Evolutionary conservation across 2,888 invertebrate species (phyloP).

Genomic region (Leptinotarsa tumamoca): DNA sequence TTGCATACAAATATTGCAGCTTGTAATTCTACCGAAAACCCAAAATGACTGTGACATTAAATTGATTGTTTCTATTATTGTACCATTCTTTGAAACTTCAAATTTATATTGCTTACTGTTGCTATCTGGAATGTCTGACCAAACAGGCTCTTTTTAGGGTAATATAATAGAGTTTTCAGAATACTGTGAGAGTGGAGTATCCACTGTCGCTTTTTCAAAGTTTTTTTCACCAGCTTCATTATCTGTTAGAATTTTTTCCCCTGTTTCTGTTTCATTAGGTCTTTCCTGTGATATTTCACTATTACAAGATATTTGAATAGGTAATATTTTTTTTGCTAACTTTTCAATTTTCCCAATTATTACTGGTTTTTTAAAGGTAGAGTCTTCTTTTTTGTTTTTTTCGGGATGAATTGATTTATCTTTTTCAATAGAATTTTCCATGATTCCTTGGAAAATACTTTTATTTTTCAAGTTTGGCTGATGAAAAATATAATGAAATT

Average conservation of each 20-base stretch:
- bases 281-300: neutral
- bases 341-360: slow-evolving; percentile 69
- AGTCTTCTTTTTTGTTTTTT: slow-evolving; percentile 22
- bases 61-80: slow-evolving; percentile 82
- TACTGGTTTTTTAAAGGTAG: slow-evolving; percentile 70
- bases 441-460: neutral
- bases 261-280: neutral
- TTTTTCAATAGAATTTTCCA: neutral
- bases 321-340: slow-evolving; percentile 66
- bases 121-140: slow-evolving; percentile 78
- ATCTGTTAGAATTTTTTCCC: neutral
- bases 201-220: slow-evolving; percentile 25
- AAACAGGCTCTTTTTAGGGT: slow-evolving; percentile 81
- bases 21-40: slow-evolving; percentile 85
- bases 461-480: neutral
- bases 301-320: slow-evolving; percentile 13
- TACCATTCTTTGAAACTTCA: slow-evolving; percentile 88
- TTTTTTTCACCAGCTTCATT: slow-evolving; percentile 15
- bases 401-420: neutral
- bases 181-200: slow-evolving; percentile 43
- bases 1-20: slow-evolving; percentile 86
- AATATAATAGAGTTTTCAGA: slow-evolving; percentile 66
- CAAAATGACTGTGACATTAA: slow-evolving; percentile 78
- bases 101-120: slow-evolving; percentile 74
- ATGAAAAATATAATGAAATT: too few relatives aligned